A percentile compares a stretch with the other conserved stretches of the same genome.
Evolutionary conservation across 2,113 vertebrate species (phyloP).

Genomic region (Barbus barbus): DNA sequence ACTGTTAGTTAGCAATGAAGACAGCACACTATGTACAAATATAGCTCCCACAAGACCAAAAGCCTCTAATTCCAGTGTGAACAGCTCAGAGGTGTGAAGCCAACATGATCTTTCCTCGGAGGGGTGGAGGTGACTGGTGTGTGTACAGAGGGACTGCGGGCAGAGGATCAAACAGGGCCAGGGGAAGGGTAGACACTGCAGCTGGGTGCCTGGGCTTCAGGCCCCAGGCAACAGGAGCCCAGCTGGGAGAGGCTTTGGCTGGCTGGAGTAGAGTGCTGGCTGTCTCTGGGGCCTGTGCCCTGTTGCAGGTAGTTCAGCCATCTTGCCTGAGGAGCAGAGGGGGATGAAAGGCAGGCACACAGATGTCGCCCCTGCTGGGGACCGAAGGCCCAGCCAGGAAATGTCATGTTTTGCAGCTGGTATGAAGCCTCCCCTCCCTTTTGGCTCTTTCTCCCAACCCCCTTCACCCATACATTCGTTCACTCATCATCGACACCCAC

Average conservation of each 20-base stretch:
- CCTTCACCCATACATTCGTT: neutral
- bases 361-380: slow-evolving; percentile 79
- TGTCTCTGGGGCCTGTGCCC: slow-evolving; percentile 69
- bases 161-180: slow-evolving; percentile 68
- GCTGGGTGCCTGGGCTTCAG: slow-evolving; percentile 65
- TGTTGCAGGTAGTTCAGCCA: slow-evolving; percentile 77
- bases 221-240: slow-evolving; percentile 68
- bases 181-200: slow-evolving; percentile 76
- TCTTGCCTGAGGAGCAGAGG: slow-evolving; percentile 63
- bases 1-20: neutral
- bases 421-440: slow-evolving; percentile 62
- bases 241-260: slow-evolving; percentile 72
- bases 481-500: slow-evolving; percentile 13
- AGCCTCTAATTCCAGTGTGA: slow-evolving; percentile 1
- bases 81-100: slow-evolving; percentile 30
- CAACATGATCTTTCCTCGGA: slow-evolving; percentile 20
- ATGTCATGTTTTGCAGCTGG: slow-evolving; percentile 80
- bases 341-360: slow-evolving; percentile 81
- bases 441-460: slow-evolving; percentile 59
- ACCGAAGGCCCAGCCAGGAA: slow-evolving; percentile 78
- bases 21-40: neutral
- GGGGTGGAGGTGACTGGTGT: slow-evolving; percentile 33
- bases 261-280: slow-evolving; percentile 68
- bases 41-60: slow-evolving; percentile 10
- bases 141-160: slow-evolving; percentile 58